Base-by-base conservation (phyloP, 2,888 invertebrate species). In the Crioceris asparagi region DNA sequence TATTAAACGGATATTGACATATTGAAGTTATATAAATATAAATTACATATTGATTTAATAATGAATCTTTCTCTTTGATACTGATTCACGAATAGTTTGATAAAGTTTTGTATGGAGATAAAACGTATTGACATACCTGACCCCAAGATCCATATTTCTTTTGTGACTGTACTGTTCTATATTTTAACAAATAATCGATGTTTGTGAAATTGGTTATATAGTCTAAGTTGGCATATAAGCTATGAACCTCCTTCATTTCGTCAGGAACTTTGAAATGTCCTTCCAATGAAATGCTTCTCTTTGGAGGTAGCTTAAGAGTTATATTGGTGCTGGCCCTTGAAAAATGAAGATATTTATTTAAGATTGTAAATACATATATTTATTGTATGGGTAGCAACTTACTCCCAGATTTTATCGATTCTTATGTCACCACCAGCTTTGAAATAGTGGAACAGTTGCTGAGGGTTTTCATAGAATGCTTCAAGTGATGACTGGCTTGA, bases 181-280 rank as follows among this genome's bases (percentile, higher is more conserved):
- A 79, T 44, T 70, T 68, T 0, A 74, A 66, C 2, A 67, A 56
- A 41, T 72, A 62, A 12, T 65, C 62, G 2, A 69, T 62, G 25
- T 67, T 53, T 17, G 63, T 60, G 1, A 69, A 59, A 1, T 48
- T 44, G 2, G 57, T 52, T 0, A 56, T 67, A 21, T 67, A 56
- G 25, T 67, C 59, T 27, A 70, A 70, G 44, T 70, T 69, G 1
- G 74, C 58, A 40, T 61, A 57, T 2, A 78, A 46, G 4, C 73
- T 71, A 54, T 82, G 79, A 2, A 73, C 69, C 47, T 81, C 80
- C 1, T 71, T 68, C 47, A 72, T 70, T 0, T 79, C 78, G 32
- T 75, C 72, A 3, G 81, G 80, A 1, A 79, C 57, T 40, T 71
- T 71, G 0, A 75, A 63, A 53, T 71, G 69, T 1, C 75, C 61